phyloP scores from a whole-genome alignment of 2,888 invertebrate genomes.

The Scaptodrosophila latifasciaeformis region DNA sequence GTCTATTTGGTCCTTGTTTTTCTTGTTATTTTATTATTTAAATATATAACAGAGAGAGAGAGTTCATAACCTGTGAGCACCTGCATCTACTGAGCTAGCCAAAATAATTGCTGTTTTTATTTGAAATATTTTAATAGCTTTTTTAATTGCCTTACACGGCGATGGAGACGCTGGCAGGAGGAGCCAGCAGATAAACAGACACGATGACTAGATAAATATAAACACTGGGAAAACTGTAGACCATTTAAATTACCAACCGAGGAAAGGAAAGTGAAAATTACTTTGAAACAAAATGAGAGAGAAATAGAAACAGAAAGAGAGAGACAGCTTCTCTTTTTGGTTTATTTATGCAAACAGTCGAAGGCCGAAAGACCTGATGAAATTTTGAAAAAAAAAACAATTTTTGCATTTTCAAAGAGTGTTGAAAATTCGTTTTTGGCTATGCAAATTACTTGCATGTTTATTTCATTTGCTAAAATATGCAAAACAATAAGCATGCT shows the following conservation, averaged over 20 bases:
- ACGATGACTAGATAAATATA: too few relatives aligned
- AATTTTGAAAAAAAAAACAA: too few relatives aligned
- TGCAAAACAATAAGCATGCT: slow-evolving; percentile 34
- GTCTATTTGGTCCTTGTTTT: slow-evolving; percentile 12
- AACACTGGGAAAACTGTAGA: too few relatives aligned
- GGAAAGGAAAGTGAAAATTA: slow-evolving; percentile 13
- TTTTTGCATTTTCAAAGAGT: too few relatives aligned
- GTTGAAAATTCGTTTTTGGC: too few relatives aligned
- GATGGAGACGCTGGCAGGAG: too few relatives aligned
- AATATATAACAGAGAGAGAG: too few relatives aligned
- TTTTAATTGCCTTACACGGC: slow-evolving; percentile 42
- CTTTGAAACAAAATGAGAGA: too few relatives aligned
- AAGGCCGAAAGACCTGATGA: not conserved
- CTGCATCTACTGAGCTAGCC: not conserved
- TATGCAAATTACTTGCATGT: too few relatives aligned
- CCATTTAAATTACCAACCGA: not conserved
- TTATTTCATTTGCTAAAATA: slow-evolving; percentile 47
- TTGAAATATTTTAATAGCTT: slow-evolving; percentile 56
- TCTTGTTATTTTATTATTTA: slow-evolving; percentile 28
- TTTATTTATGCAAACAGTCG: slow-evolving; percentile 28
- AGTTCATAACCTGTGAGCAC: too few relatives aligned
- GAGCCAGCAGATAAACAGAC: too few relatives aligned
- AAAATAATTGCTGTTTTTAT: slow-evolving; percentile 61
- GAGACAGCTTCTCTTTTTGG: not conserved
- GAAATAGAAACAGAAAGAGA: not conserved